Evolutionary conservation across 2,888 invertebrate genomes (phyloP), one percentile per base, ranked within the genome.

Genomic region (Eupithecia abbreviata): DNA sequence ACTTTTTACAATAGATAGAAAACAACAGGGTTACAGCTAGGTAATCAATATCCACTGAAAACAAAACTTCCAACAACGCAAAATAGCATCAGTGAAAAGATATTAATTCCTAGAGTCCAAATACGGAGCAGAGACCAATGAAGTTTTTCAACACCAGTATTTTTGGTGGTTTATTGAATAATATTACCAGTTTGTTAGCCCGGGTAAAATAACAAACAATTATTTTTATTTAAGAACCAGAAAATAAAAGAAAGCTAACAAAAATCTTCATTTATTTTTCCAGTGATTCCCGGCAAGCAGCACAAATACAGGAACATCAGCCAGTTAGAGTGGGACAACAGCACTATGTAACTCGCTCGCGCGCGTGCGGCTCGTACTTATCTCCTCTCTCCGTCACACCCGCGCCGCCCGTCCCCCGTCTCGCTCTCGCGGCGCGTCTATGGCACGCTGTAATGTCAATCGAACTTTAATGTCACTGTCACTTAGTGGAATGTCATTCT

Each of bases 261-360:
- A 6, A 12, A 45, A 66, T 30, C 0, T 66, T n/a, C 12, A n/a
- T 12, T 42, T 75, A 3, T 69, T 71, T 58, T 84, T 84, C 1
- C 90, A 93, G 95, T 93, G 89, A 85, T 95, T 90, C 90, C 96
- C 30, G 91, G 93, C 87, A 94, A 94, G 88, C 93, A 93, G 86
- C 95, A 95, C 89, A 95, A 97, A 89, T 97, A 97, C 91, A 96
- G 97, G 87, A 97, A 97, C 93, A 96, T 97, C 88, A 97, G 96
- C 91, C 97, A 97, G 92, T 93, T 97, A 82, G 97, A 97, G 93
- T 97, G 97, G 97, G 97, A 97, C 93, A 97, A 97, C 95, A 96
- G 96, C 92, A 97, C 97, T 85, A 97, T 97, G 96, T 97, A 96
- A 96, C 86, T 85, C 84, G 82, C 47, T 62, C 79, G 73, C 81